Base-by-base conservation (phyloP, 2,888 invertebrate species). In the Megalurothrips usitatus region DNA sequence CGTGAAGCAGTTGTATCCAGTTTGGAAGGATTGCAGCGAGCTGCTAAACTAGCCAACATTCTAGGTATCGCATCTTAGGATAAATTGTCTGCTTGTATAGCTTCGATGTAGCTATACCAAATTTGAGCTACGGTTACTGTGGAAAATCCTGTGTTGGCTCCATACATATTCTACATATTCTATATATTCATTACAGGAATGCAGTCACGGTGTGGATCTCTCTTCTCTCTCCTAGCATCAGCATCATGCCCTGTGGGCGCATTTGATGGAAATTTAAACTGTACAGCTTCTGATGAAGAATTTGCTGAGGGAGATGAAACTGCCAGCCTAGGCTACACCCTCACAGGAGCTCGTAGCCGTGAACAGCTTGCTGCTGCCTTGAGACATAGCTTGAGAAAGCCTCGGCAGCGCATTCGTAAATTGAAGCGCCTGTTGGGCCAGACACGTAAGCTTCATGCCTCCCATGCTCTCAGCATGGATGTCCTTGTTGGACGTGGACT, bases 401-500 rank as follows among this genome's bases (percentile, higher is more conserved):
- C 68, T 26, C 68, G 68, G 8, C 68, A 75, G 23, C 68, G 68
- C 26, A 23, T 75, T 23, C 23, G 68, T 10, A 75, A 84, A 48
- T 81, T 84, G 8, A 83, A 84, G 68, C 80, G 84, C 43, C 81
- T 85, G 58, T 83, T 82, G 83, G 83, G 78, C 82, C 84, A n/a
- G 83, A 85, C 79, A 26, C 68, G 68, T 75, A 75, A 94, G 84
- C 91, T 96, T 82, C 91, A 96, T 79, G 94, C 96, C 49, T 95
- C 96, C 0, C 97, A 98, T 85, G 96, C 96, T 0, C 89, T 98
- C 83, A 97, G 96, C 75, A 92, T 98, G 89, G 97, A 98, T 86
- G 95, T 98, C 26, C 90, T 98, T 43, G 90, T 98, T 82, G 93
- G 92, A 87, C 91, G 94, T 82, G 97, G 97, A 1, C 89, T 98